Percentiles rank a stretch among this genome's conserved stretches.
These are phyloP conservation scores for Heterochromis multidens DNA, from an alignment of 2,113 vertebrate species.

Conservation along the genomic window DNA sequence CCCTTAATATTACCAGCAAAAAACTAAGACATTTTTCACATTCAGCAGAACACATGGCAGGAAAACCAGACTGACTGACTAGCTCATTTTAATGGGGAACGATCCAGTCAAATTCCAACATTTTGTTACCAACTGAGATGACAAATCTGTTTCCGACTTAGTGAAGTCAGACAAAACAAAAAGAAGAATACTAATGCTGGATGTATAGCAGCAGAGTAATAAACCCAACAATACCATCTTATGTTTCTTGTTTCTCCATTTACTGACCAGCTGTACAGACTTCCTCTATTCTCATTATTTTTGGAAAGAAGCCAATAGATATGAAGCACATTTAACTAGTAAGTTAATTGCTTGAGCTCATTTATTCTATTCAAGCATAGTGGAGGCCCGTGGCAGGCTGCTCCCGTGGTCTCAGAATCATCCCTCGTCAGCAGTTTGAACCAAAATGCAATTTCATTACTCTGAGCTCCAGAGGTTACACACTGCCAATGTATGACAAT, in stretches of 20 bases:
- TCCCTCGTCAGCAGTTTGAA: constrained; percentile 52
- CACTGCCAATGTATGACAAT: constrained; percentile 18
- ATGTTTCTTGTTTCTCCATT: neutral
- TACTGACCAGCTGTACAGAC: constrained; percentile 24
- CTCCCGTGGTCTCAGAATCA: constrained; percentile 2
- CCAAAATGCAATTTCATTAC: constrained; percentile 44
- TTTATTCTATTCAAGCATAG: constrained; percentile 11
- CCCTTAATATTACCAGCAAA: neutral
- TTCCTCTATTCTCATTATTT: constrained; percentile 16
- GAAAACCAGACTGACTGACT: neutral
- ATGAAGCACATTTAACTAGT: constrained; percentile 14
- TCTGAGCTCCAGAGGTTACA: constrained; percentile 14
- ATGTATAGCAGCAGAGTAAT: neutral
- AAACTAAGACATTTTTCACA: no score
- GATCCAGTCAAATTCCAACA: neutral
- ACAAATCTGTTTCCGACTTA: neutral
- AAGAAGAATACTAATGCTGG: neutral
- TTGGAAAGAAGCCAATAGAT: constrained; percentile 30
- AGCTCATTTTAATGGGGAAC: neutral
- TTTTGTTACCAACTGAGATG: neutral
- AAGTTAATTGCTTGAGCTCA: constrained; percentile 47
- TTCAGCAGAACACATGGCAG: neutral
- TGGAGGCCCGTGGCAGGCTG: neutral
- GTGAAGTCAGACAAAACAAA: neutral
- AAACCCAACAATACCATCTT: neutral